These are phyloP conservation scores for Megaceryle maxima DNA, from an alignment of 2,113 vertebrate genomes.

Conservation along the genomic window DNA sequence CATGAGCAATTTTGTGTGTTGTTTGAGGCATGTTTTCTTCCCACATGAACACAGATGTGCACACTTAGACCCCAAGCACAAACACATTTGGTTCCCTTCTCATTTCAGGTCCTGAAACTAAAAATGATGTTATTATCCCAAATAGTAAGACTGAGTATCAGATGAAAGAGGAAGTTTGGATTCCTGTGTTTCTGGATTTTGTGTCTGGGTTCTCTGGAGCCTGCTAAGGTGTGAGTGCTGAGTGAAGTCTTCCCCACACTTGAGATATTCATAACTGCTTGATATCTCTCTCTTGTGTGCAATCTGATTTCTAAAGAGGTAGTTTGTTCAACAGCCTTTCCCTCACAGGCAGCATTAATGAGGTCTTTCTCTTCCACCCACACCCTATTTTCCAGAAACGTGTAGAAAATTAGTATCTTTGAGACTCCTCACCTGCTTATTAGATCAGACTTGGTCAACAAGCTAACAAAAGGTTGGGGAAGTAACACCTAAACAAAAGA, in stretches of 20 bases:
- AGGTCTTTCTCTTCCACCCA: slow-evolving; percentile 19
- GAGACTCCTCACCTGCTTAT: not conserved
- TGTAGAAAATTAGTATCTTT: not conserved
- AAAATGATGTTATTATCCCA: not conserved
- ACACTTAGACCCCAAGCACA: not conserved
- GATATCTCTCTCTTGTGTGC: not conserved
- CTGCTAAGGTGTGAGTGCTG: not conserved
- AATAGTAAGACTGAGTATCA: not conserved
- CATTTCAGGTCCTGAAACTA: not conserved
- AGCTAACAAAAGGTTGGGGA: not conserved
- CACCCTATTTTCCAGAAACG: not conserved
- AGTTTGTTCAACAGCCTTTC: not conserved
- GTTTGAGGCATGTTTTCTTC: not conserved
- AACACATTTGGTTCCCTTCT: not conserved
- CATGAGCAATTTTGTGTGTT: not conserved
- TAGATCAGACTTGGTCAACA: not conserved
- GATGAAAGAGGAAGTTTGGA: not conserved
- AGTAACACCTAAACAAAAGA: not conserved
- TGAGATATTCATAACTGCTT: not conserved
- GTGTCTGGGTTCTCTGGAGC: not conserved
- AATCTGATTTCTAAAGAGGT: not conserved
- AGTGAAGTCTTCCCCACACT: not conserved
- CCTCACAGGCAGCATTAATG: not conserved
- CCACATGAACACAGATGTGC: not conserved
- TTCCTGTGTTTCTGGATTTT: not conserved